Conservation (phyloP, 1,140 invertebrate genomes). For the Acromyrmex echinatior region DNA sequence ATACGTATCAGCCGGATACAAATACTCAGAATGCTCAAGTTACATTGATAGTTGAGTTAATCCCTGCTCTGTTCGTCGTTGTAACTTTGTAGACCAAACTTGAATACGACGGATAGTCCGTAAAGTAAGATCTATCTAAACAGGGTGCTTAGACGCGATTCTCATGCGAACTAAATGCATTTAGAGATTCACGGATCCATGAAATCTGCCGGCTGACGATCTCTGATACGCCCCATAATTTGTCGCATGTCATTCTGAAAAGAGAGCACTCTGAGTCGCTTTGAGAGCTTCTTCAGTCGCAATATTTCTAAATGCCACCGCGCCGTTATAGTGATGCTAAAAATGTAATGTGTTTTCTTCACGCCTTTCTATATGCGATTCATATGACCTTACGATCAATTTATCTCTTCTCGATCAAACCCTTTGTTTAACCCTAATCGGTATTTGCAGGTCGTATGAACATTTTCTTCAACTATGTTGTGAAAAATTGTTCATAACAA, state of each 20-base stretch:
- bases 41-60: slow-evolving; percentile 10
- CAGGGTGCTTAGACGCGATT: not conserved
- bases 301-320: not conserved
- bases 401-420: not conserved
- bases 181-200: slow-evolving; percentile 12
- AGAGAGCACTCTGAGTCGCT: not conserved
- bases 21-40: slow-evolving; percentile 21
- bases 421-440: not conserved
- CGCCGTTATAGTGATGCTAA: not conserved
- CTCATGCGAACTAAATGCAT: not conserved
- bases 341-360: not conserved
- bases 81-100: slow-evolving; percentile 6
- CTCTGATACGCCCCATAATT: not conserved
- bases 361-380: too few species aligned
- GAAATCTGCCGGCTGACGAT: not conserved
- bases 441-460: too few species aligned
- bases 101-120: not conserved
- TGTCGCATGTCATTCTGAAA: not conserved
- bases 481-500: too few species aligned
- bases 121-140: slow-evolving; percentile 1
- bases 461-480: too few species aligned
- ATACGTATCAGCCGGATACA: not conserved
- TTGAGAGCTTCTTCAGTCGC: not conserved
- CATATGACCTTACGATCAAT: not conserved
- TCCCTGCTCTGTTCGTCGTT: not conserved